Evolutionary conservation across 37 sponge, comb jelly and placozoan genomes (phyloP).

Genomic region (Oscarella lobularis): DNA sequence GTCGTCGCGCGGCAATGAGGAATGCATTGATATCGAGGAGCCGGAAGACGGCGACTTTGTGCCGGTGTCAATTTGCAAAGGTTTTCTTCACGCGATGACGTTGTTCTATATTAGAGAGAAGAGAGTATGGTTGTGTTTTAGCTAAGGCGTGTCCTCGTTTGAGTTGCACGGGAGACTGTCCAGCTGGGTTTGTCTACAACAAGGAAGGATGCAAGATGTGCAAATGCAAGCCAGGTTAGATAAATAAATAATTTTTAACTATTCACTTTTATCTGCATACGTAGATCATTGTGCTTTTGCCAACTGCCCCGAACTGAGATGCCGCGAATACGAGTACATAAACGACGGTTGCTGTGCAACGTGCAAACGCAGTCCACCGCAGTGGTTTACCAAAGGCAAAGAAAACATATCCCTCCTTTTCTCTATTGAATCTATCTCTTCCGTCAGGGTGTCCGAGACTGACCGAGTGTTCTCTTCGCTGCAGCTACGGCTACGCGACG

Average conservation of each 20-base stretch:
- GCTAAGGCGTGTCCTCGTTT: not conserved
- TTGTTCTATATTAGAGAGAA: not conserved
- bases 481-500: not conserved
- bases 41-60: not conserved
- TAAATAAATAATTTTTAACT: not conserved
- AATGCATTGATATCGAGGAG: not conserved
- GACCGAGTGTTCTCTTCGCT: not conserved
- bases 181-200: not conserved
- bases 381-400: no score
- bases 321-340: not conserved
- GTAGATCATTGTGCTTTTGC: not conserved
- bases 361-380: not conserved
- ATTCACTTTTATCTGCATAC: not conserved
- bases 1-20: not conserved
- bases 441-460: not conserved
- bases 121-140: not conserved
- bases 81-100: no score
- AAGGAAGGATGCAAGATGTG: not conserved
- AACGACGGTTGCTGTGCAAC: not conserved
- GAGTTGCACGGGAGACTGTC: not conserved
- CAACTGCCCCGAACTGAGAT: not conserved
- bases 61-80: no score
- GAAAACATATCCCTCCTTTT: no score
- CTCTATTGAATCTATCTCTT: not conserved
- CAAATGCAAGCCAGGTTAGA: slow-evolving; percentile 1